A percentile compares a stretch with the other conserved stretches of the same genome.
phyloP scores from a whole-genome alignment of 1,140 invertebrate genomes.

The Helicoverpa armigera region DNA sequence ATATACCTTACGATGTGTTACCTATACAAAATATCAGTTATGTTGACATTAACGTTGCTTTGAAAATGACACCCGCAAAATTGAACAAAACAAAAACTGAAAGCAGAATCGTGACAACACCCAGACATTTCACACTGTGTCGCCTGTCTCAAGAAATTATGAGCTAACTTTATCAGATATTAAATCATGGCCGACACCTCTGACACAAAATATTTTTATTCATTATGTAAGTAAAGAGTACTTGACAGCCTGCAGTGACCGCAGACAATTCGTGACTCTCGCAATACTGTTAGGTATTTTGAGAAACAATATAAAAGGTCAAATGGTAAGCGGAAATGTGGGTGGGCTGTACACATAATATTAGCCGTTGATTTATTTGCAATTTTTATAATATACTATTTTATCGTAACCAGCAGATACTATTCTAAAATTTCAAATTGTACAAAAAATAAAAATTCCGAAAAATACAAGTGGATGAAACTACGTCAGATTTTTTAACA shows the following conservation, averaged over 20 bases:
- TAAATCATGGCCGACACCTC: neutral
- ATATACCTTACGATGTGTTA: too few species aligned
- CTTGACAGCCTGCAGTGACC: slow-evolving; percentile 10
- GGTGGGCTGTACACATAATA: neutral
- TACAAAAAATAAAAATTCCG: too few species aligned
- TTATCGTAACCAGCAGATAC: too few species aligned
- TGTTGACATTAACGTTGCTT: too few species aligned
- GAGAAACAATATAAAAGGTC: slow-evolving; percentile 14
- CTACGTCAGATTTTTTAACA: too few species aligned
- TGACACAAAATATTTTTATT: neutral
- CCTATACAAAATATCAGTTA: too few species aligned
- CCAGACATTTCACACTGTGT: neutral
- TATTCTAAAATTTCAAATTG: too few species aligned
- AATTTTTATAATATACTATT: neutral
- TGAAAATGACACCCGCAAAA: neutral
- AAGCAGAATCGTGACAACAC: neutral
- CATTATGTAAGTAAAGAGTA: slow-evolving; percentile 1
- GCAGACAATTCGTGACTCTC: slow-evolving; percentile 12
- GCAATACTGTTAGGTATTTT: slow-evolving; percentile 22
- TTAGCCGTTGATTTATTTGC: neutral
- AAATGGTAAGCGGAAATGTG: slow-evolving; percentile 12
- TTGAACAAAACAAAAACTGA: neutral
- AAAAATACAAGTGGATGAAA: too few species aligned
- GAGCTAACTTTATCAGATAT: slow-evolving; percentile 7
- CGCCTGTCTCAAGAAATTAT: neutral